Evolutionary conservation across 2,888 invertebrate genomes (phyloP).

Genomic region (Coecobrya sp.): DNA sequence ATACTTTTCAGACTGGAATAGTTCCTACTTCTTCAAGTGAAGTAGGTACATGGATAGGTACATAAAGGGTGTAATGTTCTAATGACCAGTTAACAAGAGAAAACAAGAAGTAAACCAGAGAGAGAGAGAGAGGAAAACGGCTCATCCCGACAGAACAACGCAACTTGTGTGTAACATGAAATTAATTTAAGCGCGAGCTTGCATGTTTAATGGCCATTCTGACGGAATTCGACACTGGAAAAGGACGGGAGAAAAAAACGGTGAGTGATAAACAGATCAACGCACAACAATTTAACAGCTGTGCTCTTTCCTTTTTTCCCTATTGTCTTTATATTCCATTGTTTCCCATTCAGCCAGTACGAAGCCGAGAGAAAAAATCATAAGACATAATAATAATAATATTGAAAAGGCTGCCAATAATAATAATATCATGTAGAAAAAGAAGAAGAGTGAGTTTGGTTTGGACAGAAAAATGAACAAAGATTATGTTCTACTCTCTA

Average conservation of each 20-base stretch:
- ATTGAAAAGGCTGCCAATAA: constrained; percentile 1
- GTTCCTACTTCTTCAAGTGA: background rate
- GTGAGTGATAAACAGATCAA: constrained; percentile 56
- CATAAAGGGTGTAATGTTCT: constrained; percentile 28
- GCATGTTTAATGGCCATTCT: constrained; percentile 75
- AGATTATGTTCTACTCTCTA: too few species aligned
- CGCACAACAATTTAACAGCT: constrained; percentile 31
- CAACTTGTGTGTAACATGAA: constrained; percentile 37
- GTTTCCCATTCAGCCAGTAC: constrained; percentile 12
- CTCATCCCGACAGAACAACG: constrained; percentile 35
- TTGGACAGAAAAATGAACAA: constrained; percentile 32
- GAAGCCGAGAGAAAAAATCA: constrained; percentile 8
- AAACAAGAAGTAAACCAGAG: constrained; percentile 22
- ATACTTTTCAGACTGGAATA: too few species aligned
- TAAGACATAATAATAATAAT: too few species aligned
- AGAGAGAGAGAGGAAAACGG: background rate
- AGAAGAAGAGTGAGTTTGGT: background rate
- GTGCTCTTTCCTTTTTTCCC: constrained; percentile 5
- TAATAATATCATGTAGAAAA: background rate
- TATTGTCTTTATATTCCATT: background rate
- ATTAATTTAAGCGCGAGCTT: constrained; percentile 66
- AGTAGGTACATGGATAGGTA: too few species aligned
- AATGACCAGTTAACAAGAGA: constrained; percentile 74
- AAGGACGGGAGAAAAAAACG: constrained; percentile 3
- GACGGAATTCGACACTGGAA: constrained; percentile 45